Evolutionary conservation across 2,888 invertebrate species (phyloP), one percentile per base, ranked within the genome.

Genomic region (Germaria angustata): DNA sequence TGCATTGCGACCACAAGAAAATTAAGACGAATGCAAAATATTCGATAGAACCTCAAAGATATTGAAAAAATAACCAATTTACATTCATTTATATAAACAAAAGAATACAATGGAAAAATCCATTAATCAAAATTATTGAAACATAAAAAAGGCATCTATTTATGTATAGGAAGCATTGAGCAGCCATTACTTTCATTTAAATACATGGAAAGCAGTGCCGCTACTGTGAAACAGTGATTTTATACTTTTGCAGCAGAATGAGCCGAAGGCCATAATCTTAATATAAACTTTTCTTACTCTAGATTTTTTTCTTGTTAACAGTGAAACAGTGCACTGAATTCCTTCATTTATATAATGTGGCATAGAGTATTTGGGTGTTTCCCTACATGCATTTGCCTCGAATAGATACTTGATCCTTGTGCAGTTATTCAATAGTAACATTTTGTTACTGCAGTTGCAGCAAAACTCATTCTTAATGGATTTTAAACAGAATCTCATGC

Each of bases 31-130:
- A 78, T 80, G 78, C 75, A 80, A 80, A 80, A 78, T 63, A 61
- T 57, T 53, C 73, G 79, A 84, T 84, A 85, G 80, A 82, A 80
- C 65, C 63, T 46, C 66, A 75, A 77, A 84, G 84, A 85, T 78
- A 84, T 84, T 86, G 84, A 85, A 84, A n/a, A 85, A 84, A 86
- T 85, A 85, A 81, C 82, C 82, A 85, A 85, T 85, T 85, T 84
- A 85, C 83, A 79, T 84, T 84, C 82, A 78, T 81, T 75, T 76
- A 83, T 80, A 20, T 20, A 15, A 44, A 41, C 20, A 24, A 28
- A 53, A 32, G 8, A 32, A 80, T n/a, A 8, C 36, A 36, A n/a
- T 1, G 41, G 81, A 85, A 81, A 80, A 84, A 72, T 72, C 84
- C 85, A 86, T 86, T 86, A 84, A 85, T 85, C 85, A 86, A 79